Evolutionary conservation across 2,113 vertebrate species (phyloP).

Genomic region (Chaetura pelagica): DNA sequence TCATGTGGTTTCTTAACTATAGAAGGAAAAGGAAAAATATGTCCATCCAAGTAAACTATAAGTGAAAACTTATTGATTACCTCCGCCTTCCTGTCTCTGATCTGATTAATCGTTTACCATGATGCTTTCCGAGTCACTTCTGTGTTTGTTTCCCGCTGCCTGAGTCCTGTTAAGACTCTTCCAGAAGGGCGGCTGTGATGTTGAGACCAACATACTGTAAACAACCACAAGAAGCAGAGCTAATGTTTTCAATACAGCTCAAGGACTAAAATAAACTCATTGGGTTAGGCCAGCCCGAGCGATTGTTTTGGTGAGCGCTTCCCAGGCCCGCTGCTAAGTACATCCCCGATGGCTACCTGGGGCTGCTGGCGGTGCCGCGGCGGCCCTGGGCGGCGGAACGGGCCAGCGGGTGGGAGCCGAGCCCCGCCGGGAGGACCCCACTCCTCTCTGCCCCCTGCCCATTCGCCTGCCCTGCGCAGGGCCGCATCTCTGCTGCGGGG

Average conservation of each 20-base stretch:
- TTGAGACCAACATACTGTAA: slow-evolving; percentile 35
- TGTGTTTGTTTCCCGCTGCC: not conserved
- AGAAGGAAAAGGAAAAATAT: not conserved
- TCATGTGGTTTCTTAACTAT: not conserved
- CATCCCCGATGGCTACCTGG: slow-evolving; percentile 28
- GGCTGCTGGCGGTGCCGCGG: not conserved
- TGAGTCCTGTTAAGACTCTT: slow-evolving; percentile 10
- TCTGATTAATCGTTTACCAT: slow-evolving; percentile 42
- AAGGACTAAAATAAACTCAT: slow-evolving; percentile 51
- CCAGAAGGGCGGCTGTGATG: slow-evolving; percentile 46
- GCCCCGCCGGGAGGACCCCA: not conserved
- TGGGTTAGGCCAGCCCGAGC: not conserved
- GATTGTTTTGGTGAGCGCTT: slow-evolving; percentile 35
- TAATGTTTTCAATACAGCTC: slow-evolving; percentile 48
- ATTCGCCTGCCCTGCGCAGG: not conserved
- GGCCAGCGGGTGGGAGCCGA: not conserved
- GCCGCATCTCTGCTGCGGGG: not conserved
- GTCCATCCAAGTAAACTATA: slow-evolving; percentile 7
- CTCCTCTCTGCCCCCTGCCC: not conserved
- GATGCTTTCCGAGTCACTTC: not conserved
- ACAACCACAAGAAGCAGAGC: slow-evolving; percentile 61
- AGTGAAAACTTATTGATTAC: slow-evolving; percentile 60
- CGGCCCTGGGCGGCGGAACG: not conserved
- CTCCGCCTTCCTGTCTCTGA: slow-evolving; percentile 41
- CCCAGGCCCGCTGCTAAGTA: not conserved